Base-by-base conservation (phyloP, 64 coral and sea anemone genomes). In the Stichodactyla mertensii region DNA sequence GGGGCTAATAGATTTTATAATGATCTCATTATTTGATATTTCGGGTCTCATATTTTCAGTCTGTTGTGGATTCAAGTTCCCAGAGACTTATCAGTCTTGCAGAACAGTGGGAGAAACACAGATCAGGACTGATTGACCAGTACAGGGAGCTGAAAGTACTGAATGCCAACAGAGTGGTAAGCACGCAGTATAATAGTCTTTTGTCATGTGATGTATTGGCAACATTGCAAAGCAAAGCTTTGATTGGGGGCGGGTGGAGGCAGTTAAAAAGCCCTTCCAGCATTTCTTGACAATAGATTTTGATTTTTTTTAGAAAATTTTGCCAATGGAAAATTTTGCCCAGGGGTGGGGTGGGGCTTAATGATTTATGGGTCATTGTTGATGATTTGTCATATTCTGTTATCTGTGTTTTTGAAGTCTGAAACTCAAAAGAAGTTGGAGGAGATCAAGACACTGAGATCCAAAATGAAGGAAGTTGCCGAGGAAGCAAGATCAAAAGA, bases 91-190 rank as follows among this genome's bases (percentile, higher is more conserved):
- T 99, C 20, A 95, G 71, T 74, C 89, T 99, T 57, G 97, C 90
- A 10, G 77, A 99, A 87, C 97, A 99, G 54, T 99, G 97, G 97
- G 97, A 99, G 56, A 92, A 92, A 82, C 97, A 99, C 88, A 89
- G 97, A 55, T 84, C 55, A 69, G 89, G 90, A 6, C 61, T 99
- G 64, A 95, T 99, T 52, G 93, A 99, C 22, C 90, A 99, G 64
- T 99, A 99, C 60, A 86, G 97, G 53, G 97, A 99, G 64, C 16
- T 95, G 24, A 99, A 99, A 92, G 88, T 92, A 15, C 77, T 99
- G 7, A 99, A 99, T 87, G 81, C 93, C 28, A 99, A 94, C 78
- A 92, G 93, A 95, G 87, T 92, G 90, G 97, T 99, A 83, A 92
- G 97, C 89, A 71, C 77, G 27, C 15, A 45, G 80, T 11, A 66